Evolutionary conservation across 2,888 invertebrate genomes (phyloP), one percentile per base, ranked within the genome.

Genomic region (Pollenia amentaria): DNA sequence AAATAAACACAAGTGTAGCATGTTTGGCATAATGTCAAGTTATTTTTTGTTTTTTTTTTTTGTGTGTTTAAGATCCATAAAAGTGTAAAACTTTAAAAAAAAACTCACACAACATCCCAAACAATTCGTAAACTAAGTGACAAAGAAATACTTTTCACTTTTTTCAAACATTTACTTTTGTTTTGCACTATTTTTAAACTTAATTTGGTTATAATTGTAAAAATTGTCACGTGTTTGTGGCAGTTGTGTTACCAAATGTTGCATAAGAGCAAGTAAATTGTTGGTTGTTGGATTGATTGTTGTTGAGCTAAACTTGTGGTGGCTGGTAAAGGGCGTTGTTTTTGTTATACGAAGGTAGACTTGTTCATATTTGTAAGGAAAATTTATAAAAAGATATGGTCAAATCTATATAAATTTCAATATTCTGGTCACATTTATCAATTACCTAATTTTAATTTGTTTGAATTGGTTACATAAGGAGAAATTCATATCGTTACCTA

Each of bases 191-290:
- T 65, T n/a, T 40, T 64, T 18, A 10, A 42, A 64, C 6, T 46
- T 67, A 53, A 77, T 70, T 64, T 77, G 55, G 38, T 9, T 53
- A 14, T 18, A 77, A 72, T 85, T 85, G 51, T 51, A 69, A 85
- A 85, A 78, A 48, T 70, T n/a, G 48, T 86, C 86, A 86, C 86
- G 86, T 79, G 75, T 64, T 70, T 70, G n/a, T 21, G 55, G 57
- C 70, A 82, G 83, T 64, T 73, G 69, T 62, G 55, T 70, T 78
- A 67, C 38, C 57, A 67, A 48, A 16, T 53, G 29, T 85, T 85
- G 69, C 82, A 69, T 85, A 85, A 85, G n/a, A 53, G 51, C 18
- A 21, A 57, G 44, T 40, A 12, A 53, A 3, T 14, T 16, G 10
- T 11, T 44, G 18, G 29, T 29, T 29, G 29, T 3, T 29, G 29